phyloP scores from a whole-genome alignment of 2,113 vertebrate genomes.

The Hemibagrus wyckioides region DNA sequence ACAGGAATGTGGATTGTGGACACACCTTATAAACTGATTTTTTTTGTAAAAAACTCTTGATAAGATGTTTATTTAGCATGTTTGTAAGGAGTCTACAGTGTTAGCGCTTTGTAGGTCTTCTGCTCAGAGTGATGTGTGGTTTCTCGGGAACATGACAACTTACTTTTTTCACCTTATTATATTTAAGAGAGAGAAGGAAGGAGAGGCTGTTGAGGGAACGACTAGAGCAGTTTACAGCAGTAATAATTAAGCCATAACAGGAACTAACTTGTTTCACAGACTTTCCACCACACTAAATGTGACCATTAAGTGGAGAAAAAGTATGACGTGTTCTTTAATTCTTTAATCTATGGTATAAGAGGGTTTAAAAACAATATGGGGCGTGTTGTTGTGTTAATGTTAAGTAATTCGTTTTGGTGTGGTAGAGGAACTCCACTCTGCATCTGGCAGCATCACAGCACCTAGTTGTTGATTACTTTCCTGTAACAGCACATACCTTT shows the following conservation, averaged over 20 bases:
- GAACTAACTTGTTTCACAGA: conserved; percentile 3
- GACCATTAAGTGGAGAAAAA: not conserved
- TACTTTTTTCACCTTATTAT: not conserved
- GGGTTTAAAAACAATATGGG: not conserved
- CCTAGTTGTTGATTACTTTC: not conserved
- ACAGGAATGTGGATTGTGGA: not conserved
- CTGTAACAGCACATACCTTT: not conserved
- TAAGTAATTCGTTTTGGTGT: not conserved
- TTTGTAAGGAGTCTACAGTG: not conserved
- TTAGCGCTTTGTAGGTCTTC: not conserved
- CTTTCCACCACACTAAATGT: not conserved
- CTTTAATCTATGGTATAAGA: not conserved
- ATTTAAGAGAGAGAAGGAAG: not conserved
- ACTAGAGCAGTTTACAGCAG: not conserved
- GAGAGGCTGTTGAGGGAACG: not conserved
- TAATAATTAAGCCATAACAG: not conserved
- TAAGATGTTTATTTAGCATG: not conserved
- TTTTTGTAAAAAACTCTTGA: not conserved
- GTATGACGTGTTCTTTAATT: not conserved
- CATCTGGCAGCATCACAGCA: not conserved
- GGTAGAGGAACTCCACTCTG: not conserved
- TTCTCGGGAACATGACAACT: not conserved
- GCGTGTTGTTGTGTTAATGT: not conserved
- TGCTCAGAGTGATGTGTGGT: not conserved
- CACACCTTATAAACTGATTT: not conserved